phyloP scores from a whole-genome alignment of 2,797 vertebrate genomes.

The Falco peregrinus region DNA sequence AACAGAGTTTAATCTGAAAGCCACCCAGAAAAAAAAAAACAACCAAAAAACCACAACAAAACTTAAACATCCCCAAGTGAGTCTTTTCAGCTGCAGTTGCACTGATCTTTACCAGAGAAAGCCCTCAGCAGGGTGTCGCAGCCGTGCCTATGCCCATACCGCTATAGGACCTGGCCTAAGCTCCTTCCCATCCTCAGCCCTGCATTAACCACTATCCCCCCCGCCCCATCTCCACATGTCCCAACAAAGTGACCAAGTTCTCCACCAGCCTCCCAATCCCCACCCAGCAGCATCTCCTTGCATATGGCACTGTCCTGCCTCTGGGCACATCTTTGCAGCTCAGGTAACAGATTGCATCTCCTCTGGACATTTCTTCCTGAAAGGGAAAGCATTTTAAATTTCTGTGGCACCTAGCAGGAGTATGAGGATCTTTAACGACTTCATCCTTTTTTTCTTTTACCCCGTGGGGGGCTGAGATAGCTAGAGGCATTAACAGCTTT shows the following conservation, averaged over 20 bases:
- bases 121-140: not conserved
- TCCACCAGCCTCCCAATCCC: not conserved
- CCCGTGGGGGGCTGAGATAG: not conserved
- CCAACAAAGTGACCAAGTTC: not conserved
- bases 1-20: not conserved
- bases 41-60: too few species aligned
- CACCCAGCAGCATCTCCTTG: rapidly evolving
- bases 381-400: not conserved
- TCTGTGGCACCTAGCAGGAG: not conserved
- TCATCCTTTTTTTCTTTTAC: not conserved
- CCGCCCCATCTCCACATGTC: rapidly evolving
- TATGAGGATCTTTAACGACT: not conserved
- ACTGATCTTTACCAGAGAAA: not conserved
- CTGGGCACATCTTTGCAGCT: not conserved
- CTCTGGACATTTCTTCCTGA: not conserved
- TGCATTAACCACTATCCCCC: not conserved
- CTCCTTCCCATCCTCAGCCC: not conserved
- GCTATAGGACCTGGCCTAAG: not conserved
- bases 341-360: not conserved
- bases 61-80: not conserved
- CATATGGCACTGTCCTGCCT: not conserved
- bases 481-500: not conserved
- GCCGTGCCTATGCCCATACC: rapidly evolving
- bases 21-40: too few species aligned
- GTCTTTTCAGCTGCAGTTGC: not conserved